These are phyloP conservation scores for Apodemus speciosus DNA, from an alignment of 2,113 vertebrate genomes.

Conservation along the genomic window DNA sequence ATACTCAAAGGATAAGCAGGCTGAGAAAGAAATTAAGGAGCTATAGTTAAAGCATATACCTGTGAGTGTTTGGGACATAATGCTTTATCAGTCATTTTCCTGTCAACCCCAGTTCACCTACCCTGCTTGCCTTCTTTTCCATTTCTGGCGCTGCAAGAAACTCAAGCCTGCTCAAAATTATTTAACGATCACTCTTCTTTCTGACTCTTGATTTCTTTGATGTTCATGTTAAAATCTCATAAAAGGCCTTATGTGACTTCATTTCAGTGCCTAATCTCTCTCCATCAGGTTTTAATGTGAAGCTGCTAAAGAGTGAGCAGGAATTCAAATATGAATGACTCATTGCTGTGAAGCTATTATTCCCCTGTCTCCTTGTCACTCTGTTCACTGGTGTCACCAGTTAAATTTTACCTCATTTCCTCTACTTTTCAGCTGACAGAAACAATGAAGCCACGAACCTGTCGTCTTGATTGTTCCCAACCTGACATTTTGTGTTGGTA, in stretches of 20 bases:
- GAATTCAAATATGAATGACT: constrained; percentile 58
- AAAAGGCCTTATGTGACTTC: background rate
- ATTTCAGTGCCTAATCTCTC: background rate
- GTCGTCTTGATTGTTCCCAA: constrained; percentile 57
- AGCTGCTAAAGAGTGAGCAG: background rate
- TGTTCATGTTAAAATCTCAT: constrained; percentile 34
- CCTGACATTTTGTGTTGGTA: constrained; percentile 46
- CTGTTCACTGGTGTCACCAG: background rate
- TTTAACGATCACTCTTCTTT: constrained; percentile 32
- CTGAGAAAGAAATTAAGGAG: too few relatives aligned
- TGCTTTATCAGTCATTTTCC: background rate
- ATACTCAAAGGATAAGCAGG: too few relatives aligned
- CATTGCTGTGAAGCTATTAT: constrained; percentile 52
- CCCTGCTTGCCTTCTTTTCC: background rate
- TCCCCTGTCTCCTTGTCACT: constrained; percentile 57
- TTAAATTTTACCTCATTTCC: constrained; percentile 61
- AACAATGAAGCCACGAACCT: background rate
- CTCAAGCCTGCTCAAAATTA: constrained; percentile 36
- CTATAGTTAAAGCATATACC: background rate
- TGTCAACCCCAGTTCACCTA: background rate
- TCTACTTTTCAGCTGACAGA: constrained; percentile 28
- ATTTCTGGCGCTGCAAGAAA: constrained; percentile 23
- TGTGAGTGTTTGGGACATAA: background rate
- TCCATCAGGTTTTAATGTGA: constrained; percentile 30
- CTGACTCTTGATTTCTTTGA: constrained; percentile 48